Conservation (phyloP, 2,797 vertebrate genomes). For the Atherinosoma microstoma region DNA sequence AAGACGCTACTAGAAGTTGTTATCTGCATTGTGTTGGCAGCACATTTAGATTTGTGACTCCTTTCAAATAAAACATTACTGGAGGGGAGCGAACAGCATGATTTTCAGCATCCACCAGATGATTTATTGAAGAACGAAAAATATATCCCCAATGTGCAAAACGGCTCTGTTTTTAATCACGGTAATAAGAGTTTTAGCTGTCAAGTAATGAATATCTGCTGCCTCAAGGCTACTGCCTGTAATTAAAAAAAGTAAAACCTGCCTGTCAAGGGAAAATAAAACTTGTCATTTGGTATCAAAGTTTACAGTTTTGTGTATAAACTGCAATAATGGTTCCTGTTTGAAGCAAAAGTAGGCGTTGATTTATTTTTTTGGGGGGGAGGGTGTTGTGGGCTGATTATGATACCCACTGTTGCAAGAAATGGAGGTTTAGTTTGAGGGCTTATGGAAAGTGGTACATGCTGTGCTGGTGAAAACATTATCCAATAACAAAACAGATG, state of each 20-base stretch:
- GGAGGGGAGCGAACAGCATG: conserved; percentile 54
- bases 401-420: conserved; percentile 6
- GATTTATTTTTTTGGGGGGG: conserved; percentile 33
- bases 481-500: conserved; percentile 15
- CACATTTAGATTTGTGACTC: conserved; percentile 57
- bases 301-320: conserved; percentile 56
- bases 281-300: conserved; percentile 66
- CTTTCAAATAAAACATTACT: conserved; percentile 56
- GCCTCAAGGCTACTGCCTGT: conserved; percentile 62
- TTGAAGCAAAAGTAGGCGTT: conserved; percentile 26
- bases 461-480: conserved; percentile 5
- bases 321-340: conserved; percentile 33
- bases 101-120: conserved; percentile 51
- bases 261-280: conserved; percentile 61
- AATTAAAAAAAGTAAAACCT: conserved; percentile 73
- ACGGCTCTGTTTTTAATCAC: conserved; percentile 74
- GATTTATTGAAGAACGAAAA: conserved; percentile 69
- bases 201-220: conserved; percentile 71
- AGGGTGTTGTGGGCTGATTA: conserved; percentile 26
- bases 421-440: conserved; percentile 30
- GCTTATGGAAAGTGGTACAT: conserved; percentile 1
- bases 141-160: conserved; percentile 67
- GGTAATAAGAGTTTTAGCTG: conserved; percentile 69
- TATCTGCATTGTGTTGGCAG: conserved; percentile 38
- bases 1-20: conserved; percentile 51